Evolutionary conservation across 2,888 invertebrate genomes (phyloP).

Genomic region (Tridacna gigas): DNA sequence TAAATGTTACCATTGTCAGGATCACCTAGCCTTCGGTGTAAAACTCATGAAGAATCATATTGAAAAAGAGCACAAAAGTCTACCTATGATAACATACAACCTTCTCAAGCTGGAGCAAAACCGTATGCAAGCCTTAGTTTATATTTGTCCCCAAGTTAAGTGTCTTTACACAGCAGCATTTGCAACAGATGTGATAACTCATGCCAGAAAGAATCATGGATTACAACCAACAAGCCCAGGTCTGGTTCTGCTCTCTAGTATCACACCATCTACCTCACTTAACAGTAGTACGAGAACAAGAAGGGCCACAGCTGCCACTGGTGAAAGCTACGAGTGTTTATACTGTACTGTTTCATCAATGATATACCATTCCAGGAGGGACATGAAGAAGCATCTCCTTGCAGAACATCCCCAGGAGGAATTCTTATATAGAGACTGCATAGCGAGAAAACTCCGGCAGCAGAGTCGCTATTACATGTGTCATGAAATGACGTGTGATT

Average conservation of each 20-base stretch:
- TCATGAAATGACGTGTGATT: conserved; percentile 63
- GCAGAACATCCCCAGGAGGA: conserved; percentile 66
- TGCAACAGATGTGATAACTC: conserved; percentile 56
- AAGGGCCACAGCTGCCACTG: conserved; percentile 37
- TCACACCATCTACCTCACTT: conserved; percentile 8
- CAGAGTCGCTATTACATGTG: conserved; percentile 73
- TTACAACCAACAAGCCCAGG: conserved; percentile 40
- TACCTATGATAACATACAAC: conserved; percentile 59
- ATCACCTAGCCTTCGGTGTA: conserved; percentile 57
- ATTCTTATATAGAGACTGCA: conserved; percentile 70
- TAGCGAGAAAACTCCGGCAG: conserved; percentile 61
- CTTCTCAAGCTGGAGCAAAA: conserved; percentile 54
- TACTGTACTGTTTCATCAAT: conserved; percentile 48
- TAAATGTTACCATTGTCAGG: conserved; percentile 64
- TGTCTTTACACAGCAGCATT: conserved; percentile 38
- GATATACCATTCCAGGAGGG: conserved; percentile 46
- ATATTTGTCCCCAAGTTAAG: conserved; percentile 57
- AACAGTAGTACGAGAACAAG: conserved; percentile 6
- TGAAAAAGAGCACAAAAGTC: conserved; percentile 41
- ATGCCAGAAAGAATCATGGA: conserved; percentile 60
- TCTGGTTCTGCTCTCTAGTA: conserved; percentile 40
- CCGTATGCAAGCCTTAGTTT: conserved; percentile 40
- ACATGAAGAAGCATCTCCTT: conserved; percentile 71
- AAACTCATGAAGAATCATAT: conserved; percentile 66
- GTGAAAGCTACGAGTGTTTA: conserved; percentile 61